These are phyloP conservation scores for Disparrhopalites patrizii DNA, from an alignment of 2,888 invertebrate genomes.

Conservation along the genomic window DNA sequence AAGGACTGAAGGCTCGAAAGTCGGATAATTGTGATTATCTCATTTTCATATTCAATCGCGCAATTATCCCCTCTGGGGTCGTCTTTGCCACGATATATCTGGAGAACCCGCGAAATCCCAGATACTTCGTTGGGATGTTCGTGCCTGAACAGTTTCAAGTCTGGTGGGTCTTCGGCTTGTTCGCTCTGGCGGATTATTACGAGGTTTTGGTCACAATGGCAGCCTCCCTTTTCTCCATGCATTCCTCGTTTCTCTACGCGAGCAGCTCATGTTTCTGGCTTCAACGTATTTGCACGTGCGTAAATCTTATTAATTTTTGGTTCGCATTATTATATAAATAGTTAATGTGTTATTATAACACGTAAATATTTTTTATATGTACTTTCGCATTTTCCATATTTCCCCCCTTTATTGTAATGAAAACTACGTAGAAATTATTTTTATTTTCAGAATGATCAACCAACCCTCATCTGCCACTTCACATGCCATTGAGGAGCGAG, in stretches of 20 bases:
- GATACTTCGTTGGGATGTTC: neutral
- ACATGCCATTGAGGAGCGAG: too few species aligned
- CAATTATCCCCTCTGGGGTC: neutral
- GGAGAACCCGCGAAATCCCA: neutral
- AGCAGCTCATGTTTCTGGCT: neutral
- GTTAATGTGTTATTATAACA: neutral
- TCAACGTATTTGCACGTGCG: neutral
- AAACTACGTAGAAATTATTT: neutral
- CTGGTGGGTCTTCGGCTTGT: neutral
- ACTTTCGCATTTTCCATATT: neutral
- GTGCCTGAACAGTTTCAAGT: neutral
- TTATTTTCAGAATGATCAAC: too few species aligned
- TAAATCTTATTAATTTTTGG: too few species aligned
- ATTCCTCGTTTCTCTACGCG: neutral
- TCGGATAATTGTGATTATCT: neutral
- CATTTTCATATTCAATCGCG: neutral
- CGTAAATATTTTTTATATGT: neutral
- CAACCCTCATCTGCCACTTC: too few species aligned
- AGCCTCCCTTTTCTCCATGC: neutral
- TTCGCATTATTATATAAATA: neutral
- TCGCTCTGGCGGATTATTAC: neutral
- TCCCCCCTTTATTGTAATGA: neutral
- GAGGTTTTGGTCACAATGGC: neutral
- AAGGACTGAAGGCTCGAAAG: neutral
- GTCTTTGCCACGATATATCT: neutral